Conservation (phyloP, 2,797 vertebrate genomes). For the Enteromius viviparus region DNA sequence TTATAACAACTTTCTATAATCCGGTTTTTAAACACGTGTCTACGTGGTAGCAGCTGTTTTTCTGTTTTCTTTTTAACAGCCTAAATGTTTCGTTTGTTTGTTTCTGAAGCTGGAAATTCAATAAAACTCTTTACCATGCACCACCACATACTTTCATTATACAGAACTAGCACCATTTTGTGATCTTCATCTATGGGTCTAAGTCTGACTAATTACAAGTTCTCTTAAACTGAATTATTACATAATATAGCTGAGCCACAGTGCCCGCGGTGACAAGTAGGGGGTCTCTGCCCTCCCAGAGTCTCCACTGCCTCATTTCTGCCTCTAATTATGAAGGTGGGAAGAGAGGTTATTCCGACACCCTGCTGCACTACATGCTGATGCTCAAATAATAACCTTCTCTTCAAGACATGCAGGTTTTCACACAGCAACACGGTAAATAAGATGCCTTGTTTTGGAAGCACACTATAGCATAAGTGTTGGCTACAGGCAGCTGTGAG, state of each 20-base stretch:
- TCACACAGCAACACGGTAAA: slow-evolving; percentile 29
- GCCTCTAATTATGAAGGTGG: slow-evolving; percentile 48
- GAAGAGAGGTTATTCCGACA: slow-evolving; percentile 22
- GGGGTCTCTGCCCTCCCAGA: slow-evolving; percentile 37
- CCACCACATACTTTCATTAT: slow-evolving; percentile 9
- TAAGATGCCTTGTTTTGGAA: slow-evolving; percentile 15
- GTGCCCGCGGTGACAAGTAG: slow-evolving; percentile 35
- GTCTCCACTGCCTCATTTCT: slow-evolving; percentile 33
- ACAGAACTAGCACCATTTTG: slow-evolving; percentile 33
- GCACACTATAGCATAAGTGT: background rate
- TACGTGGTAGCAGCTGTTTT: background rate
- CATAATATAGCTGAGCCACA: slow-evolving; percentile 25
- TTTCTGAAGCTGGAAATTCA: background rate
- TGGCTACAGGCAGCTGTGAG: background rate
- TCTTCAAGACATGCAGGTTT: slow-evolving; percentile 27
- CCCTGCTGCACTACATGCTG: slow-evolving; percentile 42
- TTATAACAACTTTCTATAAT: background rate
- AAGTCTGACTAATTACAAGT: slow-evolving; percentile 32
- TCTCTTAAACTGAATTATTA: slow-evolving; percentile 37
- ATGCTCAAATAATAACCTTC: slow-evolving; percentile 34
- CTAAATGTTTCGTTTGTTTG: background rate
- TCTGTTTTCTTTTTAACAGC: background rate
- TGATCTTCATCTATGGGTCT: slow-evolving; percentile 23
- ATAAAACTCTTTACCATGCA: slow-evolving; percentile 22
- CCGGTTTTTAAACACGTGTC: background rate